phyloP scores from a whole-genome alignment of 2,797 vertebrate genomes.

The Aulostomus chinensis region DNA sequence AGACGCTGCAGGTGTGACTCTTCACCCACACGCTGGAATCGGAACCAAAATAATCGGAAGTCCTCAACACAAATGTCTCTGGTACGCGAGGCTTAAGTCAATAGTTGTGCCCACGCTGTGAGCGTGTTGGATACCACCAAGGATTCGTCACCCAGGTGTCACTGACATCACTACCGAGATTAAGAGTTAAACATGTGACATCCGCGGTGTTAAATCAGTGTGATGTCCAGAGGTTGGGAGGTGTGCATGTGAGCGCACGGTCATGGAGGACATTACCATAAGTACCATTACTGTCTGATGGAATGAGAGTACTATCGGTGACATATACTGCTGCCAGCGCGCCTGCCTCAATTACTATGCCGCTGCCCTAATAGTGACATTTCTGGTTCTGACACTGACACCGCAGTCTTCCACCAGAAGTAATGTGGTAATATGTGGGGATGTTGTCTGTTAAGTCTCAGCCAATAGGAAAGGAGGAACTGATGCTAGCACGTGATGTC shows the following conservation, averaged over 20 bases:
- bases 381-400: conserved; percentile 39
- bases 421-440: conserved; percentile 44
- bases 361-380: conserved; percentile 55
- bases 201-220: conserved; percentile 59
- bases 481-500: too few species aligned
- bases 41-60: too few species aligned
- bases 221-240: conserved; percentile 38
- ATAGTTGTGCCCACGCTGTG: too few species aligned
- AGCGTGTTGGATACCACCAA: too few species aligned
- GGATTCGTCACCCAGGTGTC: too few species aligned
- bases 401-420: conserved; percentile 34
- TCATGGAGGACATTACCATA: conserved; percentile 73
- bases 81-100: too few species aligned
- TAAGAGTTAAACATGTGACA: too few species aligned
- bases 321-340: conserved; percentile 64
- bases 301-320: conserved; percentile 66
- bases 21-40: too few species aligned
- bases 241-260: conserved; percentile 38
- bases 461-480: conserved; percentile 7
- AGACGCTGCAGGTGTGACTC: too few species aligned
- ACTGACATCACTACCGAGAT: too few species aligned
- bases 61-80: too few species aligned
- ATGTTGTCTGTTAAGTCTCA: conserved; percentile 29
- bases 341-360: conserved; percentile 60
- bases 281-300: conserved; percentile 72